Evolutionary conservation across 2,113 vertebrate species (phyloP).

Genomic region (Azemiops feae): DNA sequence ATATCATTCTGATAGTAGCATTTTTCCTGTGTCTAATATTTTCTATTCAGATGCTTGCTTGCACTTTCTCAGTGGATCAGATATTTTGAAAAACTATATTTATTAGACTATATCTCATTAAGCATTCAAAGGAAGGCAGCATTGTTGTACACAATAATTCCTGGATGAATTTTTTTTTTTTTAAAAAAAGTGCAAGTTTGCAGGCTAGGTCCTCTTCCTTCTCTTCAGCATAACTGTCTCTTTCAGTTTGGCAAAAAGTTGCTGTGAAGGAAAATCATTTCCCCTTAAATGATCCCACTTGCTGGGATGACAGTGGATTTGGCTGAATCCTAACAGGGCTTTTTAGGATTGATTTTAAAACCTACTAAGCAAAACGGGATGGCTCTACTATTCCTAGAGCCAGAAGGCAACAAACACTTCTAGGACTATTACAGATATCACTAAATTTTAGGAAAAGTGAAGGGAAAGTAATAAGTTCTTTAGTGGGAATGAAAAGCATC

Average conservation of each 20-base stretch:
- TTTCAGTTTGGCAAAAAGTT: neutral
- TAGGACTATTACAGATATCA: neutral
- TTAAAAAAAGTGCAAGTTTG: conserved; percentile 17
- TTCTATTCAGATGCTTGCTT: conserved; percentile 17
- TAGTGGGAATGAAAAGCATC: neutral
- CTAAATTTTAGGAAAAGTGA: neutral
- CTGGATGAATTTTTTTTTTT: neutral
- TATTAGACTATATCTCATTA: conserved; percentile 39
- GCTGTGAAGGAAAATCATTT: neutral
- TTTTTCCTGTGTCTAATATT: conserved; percentile 12
- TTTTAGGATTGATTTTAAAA: neutral
- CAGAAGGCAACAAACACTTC: neutral
- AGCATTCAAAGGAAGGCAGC: conserved; percentile 41
- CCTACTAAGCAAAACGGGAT: neutral
- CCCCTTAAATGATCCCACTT: neutral
- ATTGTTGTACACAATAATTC: conserved; percentile 21
- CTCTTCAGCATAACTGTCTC: fast-evolving
- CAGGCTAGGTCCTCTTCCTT: neutral
- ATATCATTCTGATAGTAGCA: conserved; percentile 15
- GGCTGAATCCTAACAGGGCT: neutral
- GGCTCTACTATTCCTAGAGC: neutral
- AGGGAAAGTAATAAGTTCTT: neutral
- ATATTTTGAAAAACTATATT: conserved; percentile 22
- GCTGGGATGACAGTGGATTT: neutral
- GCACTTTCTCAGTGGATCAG: conserved; percentile 34